phyloP scores from a whole-genome alignment of 2,797 vertebrate genomes.

The Sebastes kiyomatsui region DNA sequence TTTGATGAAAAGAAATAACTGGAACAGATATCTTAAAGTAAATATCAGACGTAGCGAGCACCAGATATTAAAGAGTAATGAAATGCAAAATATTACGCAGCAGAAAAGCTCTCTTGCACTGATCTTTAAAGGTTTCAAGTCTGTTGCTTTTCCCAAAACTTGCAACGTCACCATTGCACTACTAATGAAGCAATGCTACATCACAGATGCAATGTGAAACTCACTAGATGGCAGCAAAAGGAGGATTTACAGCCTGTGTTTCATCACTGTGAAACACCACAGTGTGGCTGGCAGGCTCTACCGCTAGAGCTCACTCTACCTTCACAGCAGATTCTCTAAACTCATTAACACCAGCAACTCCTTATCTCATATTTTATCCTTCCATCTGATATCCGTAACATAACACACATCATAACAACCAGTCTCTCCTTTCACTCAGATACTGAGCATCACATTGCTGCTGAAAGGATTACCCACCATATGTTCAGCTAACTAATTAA shows the following conservation, averaged over 20 bases:
- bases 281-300: background rate
- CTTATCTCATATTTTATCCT: slow-evolving; percentile 6
- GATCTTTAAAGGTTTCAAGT: background rate
- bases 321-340: background rate
- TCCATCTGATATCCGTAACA: slow-evolving; percentile 14
- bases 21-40: background rate
- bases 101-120: background rate
- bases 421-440: slow-evolving; percentile 20
- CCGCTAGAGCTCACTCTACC: slow-evolving; percentile 22
- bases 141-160: background rate
- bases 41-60: background rate
- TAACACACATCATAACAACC: background rate
- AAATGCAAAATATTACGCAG: background rate
- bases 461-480: slow-evolving; percentile 26
- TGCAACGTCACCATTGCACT: background rate
- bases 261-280: background rate
- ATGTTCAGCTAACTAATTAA: slow-evolving; percentile 32
- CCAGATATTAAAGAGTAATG: background rate
- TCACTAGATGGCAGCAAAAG: slow-evolving; percentile 54
- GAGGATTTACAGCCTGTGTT: background rate
- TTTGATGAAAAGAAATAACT: background rate
- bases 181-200: background rate
- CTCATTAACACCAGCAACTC: slow-evolving; percentile 10
- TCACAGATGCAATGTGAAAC: background rate
- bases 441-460: slow-evolving; percentile 7